Evolutionary conservation across 2,797 vertebrate species (phyloP).

Genomic region (Falco berigora): DNA sequence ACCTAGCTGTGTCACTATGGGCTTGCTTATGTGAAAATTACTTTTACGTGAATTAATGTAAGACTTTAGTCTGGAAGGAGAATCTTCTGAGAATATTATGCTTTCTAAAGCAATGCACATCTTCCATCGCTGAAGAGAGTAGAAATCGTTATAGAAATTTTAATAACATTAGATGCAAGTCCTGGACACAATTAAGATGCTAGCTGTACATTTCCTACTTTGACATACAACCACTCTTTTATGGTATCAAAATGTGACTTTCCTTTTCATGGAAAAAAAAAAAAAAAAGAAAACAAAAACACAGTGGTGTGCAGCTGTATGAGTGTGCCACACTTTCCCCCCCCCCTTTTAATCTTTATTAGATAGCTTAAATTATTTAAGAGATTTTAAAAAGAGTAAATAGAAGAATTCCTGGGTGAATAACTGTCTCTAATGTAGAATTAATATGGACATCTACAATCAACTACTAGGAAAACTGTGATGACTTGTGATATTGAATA

Average conservation of each 20-base stretch:
- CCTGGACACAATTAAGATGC: not conserved
- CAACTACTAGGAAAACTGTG: not conserved
- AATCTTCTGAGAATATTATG: not conserved
- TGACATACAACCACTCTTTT: not conserved
- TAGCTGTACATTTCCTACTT: not conserved
- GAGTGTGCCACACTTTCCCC: not conserved
- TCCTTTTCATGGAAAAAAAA: not conserved
- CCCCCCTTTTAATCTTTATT: not conserved
- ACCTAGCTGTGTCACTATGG: not conserved
- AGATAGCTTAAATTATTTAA: not conserved
- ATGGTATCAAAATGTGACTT: not conserved
- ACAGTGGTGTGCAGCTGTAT: fast-evolving
- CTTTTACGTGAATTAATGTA: not conserved
- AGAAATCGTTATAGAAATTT: not conserved
- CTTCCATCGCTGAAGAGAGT: not conserved
- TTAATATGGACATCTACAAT: not conserved
- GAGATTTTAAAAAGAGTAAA: not conserved
- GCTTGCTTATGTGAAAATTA: not conserved
- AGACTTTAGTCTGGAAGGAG: not conserved
- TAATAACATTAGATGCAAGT: not conserved
- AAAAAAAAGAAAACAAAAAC: not conserved
- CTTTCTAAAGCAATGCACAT: not conserved
- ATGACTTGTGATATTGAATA: fast-evolving
- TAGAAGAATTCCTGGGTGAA: not conserved
- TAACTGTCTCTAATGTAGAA: not conserved